A percentile compares a stretch with the other conserved stretches of the same genome.
Conservation (phyloP, 2,113 vertebrate genomes). For the Taxidea taxus region DNA sequence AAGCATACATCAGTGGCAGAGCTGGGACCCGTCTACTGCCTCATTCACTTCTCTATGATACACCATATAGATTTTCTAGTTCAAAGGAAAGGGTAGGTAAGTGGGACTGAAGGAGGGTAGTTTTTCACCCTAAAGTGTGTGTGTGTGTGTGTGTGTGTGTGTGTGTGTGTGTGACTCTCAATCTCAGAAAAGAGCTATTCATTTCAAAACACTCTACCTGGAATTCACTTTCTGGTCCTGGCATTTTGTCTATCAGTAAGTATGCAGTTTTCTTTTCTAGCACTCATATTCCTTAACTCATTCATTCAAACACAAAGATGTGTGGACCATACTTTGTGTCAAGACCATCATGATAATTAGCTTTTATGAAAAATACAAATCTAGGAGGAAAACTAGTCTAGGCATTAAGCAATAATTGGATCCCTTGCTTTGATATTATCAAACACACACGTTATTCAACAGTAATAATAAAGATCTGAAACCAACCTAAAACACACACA, state of each 20-base stretch:
- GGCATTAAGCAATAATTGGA: neutral
- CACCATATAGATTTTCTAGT: neutral
- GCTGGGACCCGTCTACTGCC: neutral
- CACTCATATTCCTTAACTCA: neutral
- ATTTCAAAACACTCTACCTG: neutral
- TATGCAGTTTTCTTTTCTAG: neutral
- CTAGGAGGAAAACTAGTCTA: conserved; percentile 19
- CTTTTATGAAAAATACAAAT: neutral
- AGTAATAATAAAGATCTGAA: neutral
- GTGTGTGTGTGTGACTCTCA: neutral
- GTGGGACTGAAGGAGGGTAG: neutral
- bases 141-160: neutral
- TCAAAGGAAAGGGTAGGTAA: neutral
- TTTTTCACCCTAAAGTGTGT: neutral
- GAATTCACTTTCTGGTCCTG: neutral
- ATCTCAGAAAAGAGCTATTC: neutral
- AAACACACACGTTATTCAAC: neutral
- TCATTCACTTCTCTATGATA: neutral
- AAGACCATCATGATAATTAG: neutral
- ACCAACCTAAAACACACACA: neutral
- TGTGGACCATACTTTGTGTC: neutral
- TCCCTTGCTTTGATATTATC: neutral
- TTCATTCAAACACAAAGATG: neutral
- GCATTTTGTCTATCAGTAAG: neutral
- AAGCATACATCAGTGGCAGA: neutral